Conservation (phyloP, 2,888 invertebrate species). For the Sicus ferrugineus region DNA sequence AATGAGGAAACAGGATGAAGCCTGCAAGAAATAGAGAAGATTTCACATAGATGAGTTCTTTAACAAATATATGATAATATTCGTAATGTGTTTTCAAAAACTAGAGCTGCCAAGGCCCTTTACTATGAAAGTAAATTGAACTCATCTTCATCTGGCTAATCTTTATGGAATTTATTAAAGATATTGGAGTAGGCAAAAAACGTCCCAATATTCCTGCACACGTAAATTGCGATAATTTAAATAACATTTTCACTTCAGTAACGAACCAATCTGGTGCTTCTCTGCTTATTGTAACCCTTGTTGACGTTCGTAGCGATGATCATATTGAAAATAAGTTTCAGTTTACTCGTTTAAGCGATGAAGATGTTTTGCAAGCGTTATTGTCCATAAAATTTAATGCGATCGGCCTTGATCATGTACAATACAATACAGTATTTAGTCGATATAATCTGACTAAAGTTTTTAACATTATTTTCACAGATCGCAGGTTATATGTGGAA, state of each 20-base stretch:
- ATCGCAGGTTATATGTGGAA: no score
- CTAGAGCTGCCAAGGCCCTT: neutral
- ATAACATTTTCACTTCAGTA: neutral
- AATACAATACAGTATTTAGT: no score
- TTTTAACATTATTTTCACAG: no score
- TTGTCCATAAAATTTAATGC: neutral
- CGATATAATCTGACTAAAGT: no score
- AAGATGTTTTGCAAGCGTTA: neutral
- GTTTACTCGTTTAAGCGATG: neutral
- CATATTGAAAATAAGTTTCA: neutral
- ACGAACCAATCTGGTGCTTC: neutral
- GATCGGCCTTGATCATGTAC: slow-evolving; percentile 7
- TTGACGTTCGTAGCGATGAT: neutral
- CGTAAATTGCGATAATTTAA: neutral
- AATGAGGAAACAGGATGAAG: slow-evolving; percentile 1
- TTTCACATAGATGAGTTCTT: neutral
- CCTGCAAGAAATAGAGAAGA: neutral
- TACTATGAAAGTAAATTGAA: neutral
- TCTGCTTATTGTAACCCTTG: no score
- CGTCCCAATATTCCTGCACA: neutral
- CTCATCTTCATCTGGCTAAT: neutral
- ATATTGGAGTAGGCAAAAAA: slow-evolving; percentile 4
- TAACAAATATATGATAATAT: neutral
- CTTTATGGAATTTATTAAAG: neutral
- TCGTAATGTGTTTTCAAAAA: neutral